Evolutionary conservation across 2,888 invertebrate species (phyloP).

Genomic region (Metalampra italica): DNA sequence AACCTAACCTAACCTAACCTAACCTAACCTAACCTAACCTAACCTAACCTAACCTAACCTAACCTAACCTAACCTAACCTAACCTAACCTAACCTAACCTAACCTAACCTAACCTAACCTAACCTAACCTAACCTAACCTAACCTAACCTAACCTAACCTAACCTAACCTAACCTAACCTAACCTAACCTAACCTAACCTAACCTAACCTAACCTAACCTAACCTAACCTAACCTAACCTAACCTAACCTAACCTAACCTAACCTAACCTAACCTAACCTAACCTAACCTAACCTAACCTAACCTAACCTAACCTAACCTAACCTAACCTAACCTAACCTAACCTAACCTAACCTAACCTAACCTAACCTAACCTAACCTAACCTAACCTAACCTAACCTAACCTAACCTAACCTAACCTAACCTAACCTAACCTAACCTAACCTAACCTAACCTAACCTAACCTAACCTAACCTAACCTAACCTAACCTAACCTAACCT

Average conservation of each 20-base stretch:
- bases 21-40: constrained; percentile 16
- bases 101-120: constrained; percentile 14
- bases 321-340: constrained; percentile 3
- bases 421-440: too few species aligned
- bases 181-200: constrained; percentile 7
- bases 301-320: too few species aligned
- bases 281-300: too few species aligned
- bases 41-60: constrained; percentile 16
- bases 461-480: too few species aligned
- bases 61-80: constrained; percentile 17
- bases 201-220: constrained; percentile 7
- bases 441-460: too few species aligned
- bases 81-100: constrained; percentile 15
- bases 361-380: constrained; percentile 13
- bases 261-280: too few species aligned
- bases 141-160: constrained; percentile 14
- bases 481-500: too few species aligned
- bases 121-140: constrained; percentile 14
- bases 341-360: constrained; percentile 9
- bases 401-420: too few species aligned
- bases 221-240: constrained; percentile 5
- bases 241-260: too few species aligned
- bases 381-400: constrained; percentile 13
- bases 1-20: constrained; percentile 16
- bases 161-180: constrained; percentile 11